These are phyloP conservation scores for Ecdyonurus torrentis DNA, from an alignment of 2,888 invertebrate species.

Conservation along the genomic window DNA sequence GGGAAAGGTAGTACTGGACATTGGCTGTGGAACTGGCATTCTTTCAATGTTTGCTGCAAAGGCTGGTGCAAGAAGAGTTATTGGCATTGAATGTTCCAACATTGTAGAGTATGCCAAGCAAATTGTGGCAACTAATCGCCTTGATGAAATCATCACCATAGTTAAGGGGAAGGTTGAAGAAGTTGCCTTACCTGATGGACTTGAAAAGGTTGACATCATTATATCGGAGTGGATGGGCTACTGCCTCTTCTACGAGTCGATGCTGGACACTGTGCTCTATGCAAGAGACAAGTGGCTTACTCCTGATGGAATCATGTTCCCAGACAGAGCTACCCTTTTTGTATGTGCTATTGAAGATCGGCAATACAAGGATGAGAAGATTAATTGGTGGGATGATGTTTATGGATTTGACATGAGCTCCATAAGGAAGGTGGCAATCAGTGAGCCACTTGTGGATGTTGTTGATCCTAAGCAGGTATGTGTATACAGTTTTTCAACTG, in stretches of 20 bases:
- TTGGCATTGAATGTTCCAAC: constrained; percentile 96
- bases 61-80: constrained; percentile 88
- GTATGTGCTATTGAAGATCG: constrained; percentile 90
- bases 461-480: constrained; percentile 91
- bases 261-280: constrained; percentile 97
- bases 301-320: constrained; percentile 84
- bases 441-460: constrained; percentile 95
- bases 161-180: constrained; percentile 87
- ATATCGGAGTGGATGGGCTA: constrained; percentile 72
- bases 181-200: constrained; percentile 76
- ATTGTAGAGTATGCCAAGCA: constrained; percentile 95
- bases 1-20: constrained; percentile 77
- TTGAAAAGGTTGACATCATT: constrained; percentile 86
- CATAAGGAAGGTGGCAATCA: constrained; percentile 93
- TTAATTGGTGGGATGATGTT: constrained; percentile 99
- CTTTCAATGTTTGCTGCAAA: constrained; percentile 99
- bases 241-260: constrained; percentile 95
- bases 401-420: constrained; percentile 99
- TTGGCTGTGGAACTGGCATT: constrained; percentile 98
- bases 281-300: constrained; percentile 96
- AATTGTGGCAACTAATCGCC: constrained; percentile 74
- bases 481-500: no score
- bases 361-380: constrained; percentile 99
- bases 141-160: constrained; percentile 64
- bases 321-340: constrained; percentile 78